These are phyloP conservation scores for Mormyrus lacerda DNA, from an alignment of 2,113 vertebrate species.

Conservation along the genomic window DNA sequence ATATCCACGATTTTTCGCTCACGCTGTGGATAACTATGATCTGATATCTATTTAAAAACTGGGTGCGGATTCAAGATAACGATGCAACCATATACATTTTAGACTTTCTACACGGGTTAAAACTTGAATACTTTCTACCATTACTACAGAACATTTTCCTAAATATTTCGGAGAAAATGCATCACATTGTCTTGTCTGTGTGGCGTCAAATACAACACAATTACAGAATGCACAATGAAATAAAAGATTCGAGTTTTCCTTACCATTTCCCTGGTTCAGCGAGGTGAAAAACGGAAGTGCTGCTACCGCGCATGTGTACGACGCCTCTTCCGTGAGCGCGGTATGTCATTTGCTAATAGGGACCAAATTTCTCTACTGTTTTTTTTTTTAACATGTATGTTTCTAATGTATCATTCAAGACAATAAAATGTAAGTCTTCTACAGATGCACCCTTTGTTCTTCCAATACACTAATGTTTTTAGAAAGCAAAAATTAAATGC, in stretches of 20 bases:
- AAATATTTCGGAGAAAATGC: neutral
- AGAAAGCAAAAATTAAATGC: neutral
- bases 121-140: neutral
- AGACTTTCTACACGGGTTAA: neutral
- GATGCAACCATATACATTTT: neutral
- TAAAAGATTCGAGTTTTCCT: neutral
- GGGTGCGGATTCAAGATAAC: conserved; percentile 11
- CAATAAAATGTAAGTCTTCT: neutral
- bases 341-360: neutral
- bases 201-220: neutral
- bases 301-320: conserved; percentile 7
- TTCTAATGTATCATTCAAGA: neutral
- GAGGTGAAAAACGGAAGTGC: conserved; percentile 22
- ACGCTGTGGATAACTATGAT: neutral
- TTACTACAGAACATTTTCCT: neutral
- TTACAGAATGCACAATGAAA: neutral
- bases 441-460: neutral
- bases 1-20: neutral
- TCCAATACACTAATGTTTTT: neutral
- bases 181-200: neutral
- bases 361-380: neutral
- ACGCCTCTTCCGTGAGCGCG: conserved; percentile 15
- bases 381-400: neutral
- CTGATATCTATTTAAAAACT: neutral
- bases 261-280: conserved; percentile 18